A percentile compares a stretch with the other conserved stretches of the same genome.
Evolutionary conservation across 1,140 invertebrate species (phyloP).

Genomic region (Leptopilina clavipes): DNA sequence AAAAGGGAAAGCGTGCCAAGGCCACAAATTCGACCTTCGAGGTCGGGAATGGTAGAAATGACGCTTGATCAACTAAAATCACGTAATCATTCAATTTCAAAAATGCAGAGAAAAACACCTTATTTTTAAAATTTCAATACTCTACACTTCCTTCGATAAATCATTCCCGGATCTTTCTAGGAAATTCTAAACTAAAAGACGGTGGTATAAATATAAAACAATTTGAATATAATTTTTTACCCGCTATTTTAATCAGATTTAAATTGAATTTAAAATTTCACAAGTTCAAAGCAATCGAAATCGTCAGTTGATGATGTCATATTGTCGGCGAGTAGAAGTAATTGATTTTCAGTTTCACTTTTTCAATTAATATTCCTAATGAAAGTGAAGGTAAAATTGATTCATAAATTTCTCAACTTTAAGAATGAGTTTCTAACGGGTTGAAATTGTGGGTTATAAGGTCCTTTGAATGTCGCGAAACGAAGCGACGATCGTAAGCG

Average conservation of each 20-base stretch:
- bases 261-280: too few species aligned
- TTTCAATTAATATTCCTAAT: neutral
- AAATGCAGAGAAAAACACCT: too few species aligned
- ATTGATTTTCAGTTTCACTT: neutral
- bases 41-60: conserved; percentile 44
- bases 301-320: too few species aligned
- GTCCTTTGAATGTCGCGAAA: conserved; percentile 1
- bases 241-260: too few species aligned
- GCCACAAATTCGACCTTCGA: conserved; percentile 54
- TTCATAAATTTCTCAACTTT: neutral
- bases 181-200: too few species aligned
- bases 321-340: too few species aligned
- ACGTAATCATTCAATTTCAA: neutral
- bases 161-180: too few species aligned
- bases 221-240: too few species aligned
- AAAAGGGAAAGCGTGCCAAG: conserved; percentile 64
- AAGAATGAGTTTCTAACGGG: neutral
- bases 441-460: conserved; percentile 25
- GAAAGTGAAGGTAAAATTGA: neutral
- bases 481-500: neutral
- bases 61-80: conserved; percentile 29
- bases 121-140: neutral
- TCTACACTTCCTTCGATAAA: too few species aligned
- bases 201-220: too few species aligned
- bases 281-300: too few species aligned